A percentile compares a stretch with the other conserved stretches of the same genome.
Evolutionary conservation across 2,797 vertebrate genomes (phyloP).

Genomic region (Muscicapa comitata): DNA sequence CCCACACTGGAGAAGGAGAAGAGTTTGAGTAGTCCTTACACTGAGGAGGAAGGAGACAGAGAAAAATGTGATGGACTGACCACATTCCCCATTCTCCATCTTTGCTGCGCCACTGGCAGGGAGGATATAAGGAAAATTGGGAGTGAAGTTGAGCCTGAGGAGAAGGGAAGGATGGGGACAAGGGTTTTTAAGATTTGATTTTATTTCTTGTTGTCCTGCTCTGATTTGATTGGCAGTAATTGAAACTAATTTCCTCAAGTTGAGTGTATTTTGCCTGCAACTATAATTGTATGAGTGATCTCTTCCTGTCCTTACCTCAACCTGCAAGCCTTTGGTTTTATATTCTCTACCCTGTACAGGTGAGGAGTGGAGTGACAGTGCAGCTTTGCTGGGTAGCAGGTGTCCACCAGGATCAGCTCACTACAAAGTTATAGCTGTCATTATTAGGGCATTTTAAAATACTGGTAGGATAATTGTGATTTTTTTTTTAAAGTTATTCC

Average conservation of each 20-base stretch:
- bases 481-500: not conserved
- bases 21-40: not conserved
- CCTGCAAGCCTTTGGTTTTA: not conserved
- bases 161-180: not conserved
- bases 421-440: not conserved
- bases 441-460: not conserved
- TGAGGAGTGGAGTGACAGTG: not conserved
- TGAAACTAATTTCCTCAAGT: not conserved
- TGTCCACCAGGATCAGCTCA: not conserved
- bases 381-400: not conserved
- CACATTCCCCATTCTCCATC: not conserved
- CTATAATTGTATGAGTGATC: not conserved
- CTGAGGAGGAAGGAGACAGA: not conserved
- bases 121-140: fast-evolving
- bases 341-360: not conserved
- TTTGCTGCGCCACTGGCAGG: fast-evolving
- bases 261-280: not conserved
- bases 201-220: not conserved
- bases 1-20: not conserved
- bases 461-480: not conserved
- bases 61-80: not conserved
- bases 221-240: not conserved
- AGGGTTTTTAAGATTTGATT: not conserved
- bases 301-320: not conserved
- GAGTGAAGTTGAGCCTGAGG: not conserved